Percentiles rank a stretch among this genome's conserved stretches.
Evolutionary conservation across 2,888 invertebrate species (phyloP).

Genomic region (Latrodectus elegans): DNA sequence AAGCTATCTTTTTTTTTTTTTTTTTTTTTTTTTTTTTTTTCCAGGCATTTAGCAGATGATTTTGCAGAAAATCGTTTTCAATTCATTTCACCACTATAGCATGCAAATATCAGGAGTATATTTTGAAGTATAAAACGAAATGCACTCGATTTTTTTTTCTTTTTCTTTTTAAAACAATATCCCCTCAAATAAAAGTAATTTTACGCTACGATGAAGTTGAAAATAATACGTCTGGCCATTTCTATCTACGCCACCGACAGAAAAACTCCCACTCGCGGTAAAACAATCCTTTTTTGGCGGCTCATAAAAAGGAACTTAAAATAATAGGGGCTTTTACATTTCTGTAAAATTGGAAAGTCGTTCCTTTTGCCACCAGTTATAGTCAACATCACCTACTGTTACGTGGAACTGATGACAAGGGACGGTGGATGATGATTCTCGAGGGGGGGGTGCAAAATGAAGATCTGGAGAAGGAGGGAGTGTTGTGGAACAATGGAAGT

Average conservation of each 20-base stretch:
- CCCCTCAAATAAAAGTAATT: background rate
- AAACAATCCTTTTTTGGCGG: background rate
- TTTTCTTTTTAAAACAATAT: no score
- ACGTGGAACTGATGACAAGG: conserved; percentile 26
- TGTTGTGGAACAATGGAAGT: conserved; percentile 30
- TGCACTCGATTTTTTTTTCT: no score
- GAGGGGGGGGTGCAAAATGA: conserved; percentile 9
- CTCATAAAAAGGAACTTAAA: background rate
- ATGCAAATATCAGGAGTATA: background rate
- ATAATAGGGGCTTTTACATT: background rate
- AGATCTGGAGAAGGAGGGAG: background rate
- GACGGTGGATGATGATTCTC: background rate
- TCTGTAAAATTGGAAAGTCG: background rate
- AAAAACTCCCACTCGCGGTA: background rate
- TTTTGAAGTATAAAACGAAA: no score
- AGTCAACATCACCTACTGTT: conserved; percentile 26
- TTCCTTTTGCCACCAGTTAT: background rate
- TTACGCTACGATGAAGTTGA: background rate
- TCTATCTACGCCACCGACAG: background rate
- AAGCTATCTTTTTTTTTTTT: no score
- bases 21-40: no score
- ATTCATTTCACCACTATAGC: background rate
- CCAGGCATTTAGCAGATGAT: no score
- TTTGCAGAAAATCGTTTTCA: background rate
- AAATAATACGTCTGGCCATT: background rate